Evolutionary conservation across 2,797 vertebrate species (phyloP), one percentile per base, ranked within the genome.

Genomic region (Parauchenoglanis ngamensis): DNA sequence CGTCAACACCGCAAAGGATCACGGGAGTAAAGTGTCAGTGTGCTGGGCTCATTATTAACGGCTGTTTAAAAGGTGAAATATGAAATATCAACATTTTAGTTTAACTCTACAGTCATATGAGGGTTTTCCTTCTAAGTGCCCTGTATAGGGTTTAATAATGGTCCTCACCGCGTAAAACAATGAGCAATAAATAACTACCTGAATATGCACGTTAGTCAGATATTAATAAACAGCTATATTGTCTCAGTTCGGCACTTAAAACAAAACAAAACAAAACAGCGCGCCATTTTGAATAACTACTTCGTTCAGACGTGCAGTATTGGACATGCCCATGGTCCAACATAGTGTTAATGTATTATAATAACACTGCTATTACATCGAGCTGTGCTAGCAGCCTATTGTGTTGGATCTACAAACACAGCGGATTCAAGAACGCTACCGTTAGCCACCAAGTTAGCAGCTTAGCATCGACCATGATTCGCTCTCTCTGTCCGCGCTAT

Each of bases 401-500:
- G 78, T 82, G 40, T 49, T 46, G 8, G 12, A 1, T 56, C 31
- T 1, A 61, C 21, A 21, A 54, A 40, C 76, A 35, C 31, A 44
- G n/a, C 49, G n/a, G 25, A 8, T 54, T 54, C 25, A 28, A 21
- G 17, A 28, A 52, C 31, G 61, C 80, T 40, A 65, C 23, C 79
- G 68, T 59, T 86, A 81, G 77, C 86, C 31, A 19, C 15, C n/a
- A 80, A 25, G 77, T 44, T 80, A 79, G 77, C 31, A 83, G 86
- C 59, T 82, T 83, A 84, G 23, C 86, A 75, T 49, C n/a, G 46
- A 46, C 4, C 40, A 7, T 19, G 40, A 40, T 40, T 11, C 57
- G 44, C 86, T 44, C 15, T 31, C 40, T 21, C 21, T 4, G 1
- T 31, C 40, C 7, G 19, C 79, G 13, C 25, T 28, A 10, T 13